Percentiles rank a stretch among this genome's conserved stretches.
Evolutionary conservation across 2,888 invertebrate species (phyloP).

Genomic region (Diarsia rubi): DNA sequence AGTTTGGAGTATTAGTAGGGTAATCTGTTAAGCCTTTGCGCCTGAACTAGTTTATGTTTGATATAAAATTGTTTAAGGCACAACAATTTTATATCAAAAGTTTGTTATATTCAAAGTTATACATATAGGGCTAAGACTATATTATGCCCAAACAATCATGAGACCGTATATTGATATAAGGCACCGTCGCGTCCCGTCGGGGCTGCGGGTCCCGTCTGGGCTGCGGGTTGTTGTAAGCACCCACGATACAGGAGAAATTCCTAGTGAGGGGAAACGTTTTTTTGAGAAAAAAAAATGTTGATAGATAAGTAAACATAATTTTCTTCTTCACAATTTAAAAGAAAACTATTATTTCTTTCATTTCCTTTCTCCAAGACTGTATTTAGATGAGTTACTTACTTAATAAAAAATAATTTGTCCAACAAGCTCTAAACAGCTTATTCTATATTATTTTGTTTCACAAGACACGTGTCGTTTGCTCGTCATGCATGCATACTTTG

Average conservation of each 20-base stretch:
- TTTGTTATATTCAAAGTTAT: too few species aligned
- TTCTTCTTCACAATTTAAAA: neutral
- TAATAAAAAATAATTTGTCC: too few species aligned
- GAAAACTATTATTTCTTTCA: too few species aligned
- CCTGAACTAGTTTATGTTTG: constrained; percentile 16
- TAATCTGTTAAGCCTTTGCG: constrained; percentile 45
- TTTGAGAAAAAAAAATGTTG: too few species aligned
- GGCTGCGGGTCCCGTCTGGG: too few species aligned
- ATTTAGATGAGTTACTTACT: too few species aligned
- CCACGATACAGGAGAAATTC: too few species aligned
- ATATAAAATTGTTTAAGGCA: constrained; percentile 1
- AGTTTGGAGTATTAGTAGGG: constrained; percentile 25
- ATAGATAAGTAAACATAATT: neutral
- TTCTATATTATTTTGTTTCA: neutral
- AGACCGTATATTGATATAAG: neutral
- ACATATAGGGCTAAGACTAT: too few species aligned
- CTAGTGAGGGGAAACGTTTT: too few species aligned
- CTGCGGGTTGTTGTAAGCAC: too few species aligned
- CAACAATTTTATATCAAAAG: too few species aligned
- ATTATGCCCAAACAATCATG: neutral
- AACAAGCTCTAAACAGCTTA: neutral
- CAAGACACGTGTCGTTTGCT: neutral
- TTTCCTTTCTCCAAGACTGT: neutral
- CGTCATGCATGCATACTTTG: neutral
- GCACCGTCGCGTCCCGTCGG: too few species aligned